Conservation (phyloP, 2,888 invertebrate species). For the Idaea aversata region DNA sequence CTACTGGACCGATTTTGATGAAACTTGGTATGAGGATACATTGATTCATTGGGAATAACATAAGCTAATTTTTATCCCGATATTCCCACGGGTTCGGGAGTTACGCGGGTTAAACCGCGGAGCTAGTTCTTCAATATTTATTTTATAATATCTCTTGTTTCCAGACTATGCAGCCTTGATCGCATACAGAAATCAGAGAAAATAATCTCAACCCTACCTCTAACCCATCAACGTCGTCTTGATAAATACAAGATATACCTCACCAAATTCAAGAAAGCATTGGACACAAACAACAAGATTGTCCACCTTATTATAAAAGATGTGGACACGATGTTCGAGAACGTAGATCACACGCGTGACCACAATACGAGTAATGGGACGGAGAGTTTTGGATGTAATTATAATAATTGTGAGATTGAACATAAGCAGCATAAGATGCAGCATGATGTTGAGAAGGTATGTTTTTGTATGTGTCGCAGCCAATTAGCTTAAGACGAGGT, state of each 20-base stretch:
- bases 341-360: conserved; percentile 72
- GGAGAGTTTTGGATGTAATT: conserved; percentile 64
- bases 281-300: conserved; percentile 85
- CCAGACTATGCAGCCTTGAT: conserved; percentile 87
- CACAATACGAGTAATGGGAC: conserved; percentile 52
- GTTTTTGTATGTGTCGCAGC: too few relatives aligned
- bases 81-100: too few relatives aligned
- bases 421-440: conserved; percentile 73
- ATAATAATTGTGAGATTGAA: conserved; percentile 63
- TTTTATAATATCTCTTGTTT: conserved; percentile 11
- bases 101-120: too few relatives aligned
- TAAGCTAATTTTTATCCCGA: too few relatives aligned
- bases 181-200: conserved; percentile 88
- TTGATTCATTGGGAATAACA: too few relatives aligned
- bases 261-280: conserved; percentile 86
- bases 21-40: too few relatives aligned
- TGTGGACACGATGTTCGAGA: conserved; percentile 92
- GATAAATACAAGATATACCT: conserved; percentile 88
- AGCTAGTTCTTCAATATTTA: too few relatives aligned
- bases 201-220: conserved; percentile 86
- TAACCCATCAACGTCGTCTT: conserved; percentile 87
- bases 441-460: conserved; percentile 74
- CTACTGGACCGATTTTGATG: too few relatives aligned
- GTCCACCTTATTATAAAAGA: conserved; percentile 87
- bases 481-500: too few relatives aligned